A percentile compares a stretch with the other conserved stretches of the same genome.
phyloP scores from a whole-genome alignment of 2,797 vertebrate species.

The Diglossa cyanea region DNA sequence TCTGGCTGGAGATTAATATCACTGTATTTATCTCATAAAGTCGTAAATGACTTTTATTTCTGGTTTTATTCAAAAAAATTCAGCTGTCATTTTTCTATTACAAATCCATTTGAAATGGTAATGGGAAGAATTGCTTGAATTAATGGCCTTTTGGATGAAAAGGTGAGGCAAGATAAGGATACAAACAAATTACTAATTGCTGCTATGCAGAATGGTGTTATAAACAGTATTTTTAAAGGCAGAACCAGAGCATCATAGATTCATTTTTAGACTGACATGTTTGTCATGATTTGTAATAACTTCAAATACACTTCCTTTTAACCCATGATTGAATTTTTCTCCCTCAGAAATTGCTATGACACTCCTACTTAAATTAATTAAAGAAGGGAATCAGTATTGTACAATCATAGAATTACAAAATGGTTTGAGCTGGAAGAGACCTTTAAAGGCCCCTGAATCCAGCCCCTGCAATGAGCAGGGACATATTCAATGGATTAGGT shows the following conservation, averaged over 20 bases:
- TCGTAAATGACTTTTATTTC: not conserved
- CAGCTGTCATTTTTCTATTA: not conserved
- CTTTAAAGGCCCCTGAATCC: not conserved
- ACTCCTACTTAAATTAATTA: not conserved
- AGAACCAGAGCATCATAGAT: not conserved
- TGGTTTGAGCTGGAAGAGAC: not conserved
- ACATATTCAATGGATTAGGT: not conserved
- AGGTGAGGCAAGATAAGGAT: not conserved
- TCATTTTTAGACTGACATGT: not conserved
- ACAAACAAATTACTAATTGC: not conserved
- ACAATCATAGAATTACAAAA: not conserved
- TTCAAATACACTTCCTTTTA: not conserved
- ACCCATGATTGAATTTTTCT: not conserved
- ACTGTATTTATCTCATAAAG: not conserved
- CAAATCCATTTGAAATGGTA: slow-evolving; percentile 3
- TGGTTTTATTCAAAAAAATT: not conserved
- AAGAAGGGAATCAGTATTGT: not conserved
- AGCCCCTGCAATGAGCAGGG: not conserved
- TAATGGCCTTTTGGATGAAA: not conserved
- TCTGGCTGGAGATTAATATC: not conserved
- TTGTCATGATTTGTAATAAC: not conserved
- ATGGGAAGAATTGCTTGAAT: not conserved
- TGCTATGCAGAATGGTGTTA: not conserved
- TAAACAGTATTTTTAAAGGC: not conserved
- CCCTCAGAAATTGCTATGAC: not conserved